phyloP scores from a whole-genome alignment of 2,113 vertebrate genomes.

The Falco punctatus region DNA sequence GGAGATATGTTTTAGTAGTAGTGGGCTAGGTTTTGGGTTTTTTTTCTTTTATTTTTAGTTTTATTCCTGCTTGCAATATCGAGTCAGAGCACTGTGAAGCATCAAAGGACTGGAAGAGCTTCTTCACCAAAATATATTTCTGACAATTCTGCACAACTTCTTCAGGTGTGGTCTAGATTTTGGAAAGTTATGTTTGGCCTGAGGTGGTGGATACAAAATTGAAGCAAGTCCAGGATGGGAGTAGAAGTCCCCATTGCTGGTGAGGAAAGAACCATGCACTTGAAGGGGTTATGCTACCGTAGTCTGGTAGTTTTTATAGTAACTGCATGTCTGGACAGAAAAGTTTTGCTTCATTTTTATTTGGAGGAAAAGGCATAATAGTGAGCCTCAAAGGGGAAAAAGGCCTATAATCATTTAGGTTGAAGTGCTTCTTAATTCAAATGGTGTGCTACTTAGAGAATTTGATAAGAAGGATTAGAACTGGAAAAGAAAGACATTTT shows the following conservation, averaged over 20 bases:
- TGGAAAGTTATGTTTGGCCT: neutral
- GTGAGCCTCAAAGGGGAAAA: neutral
- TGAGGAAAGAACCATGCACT: neutral
- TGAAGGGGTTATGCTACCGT: neutral
- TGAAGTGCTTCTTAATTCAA: slow-evolving; percentile 44
- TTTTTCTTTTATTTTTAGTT: neutral
- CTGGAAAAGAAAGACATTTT: slow-evolving; percentile 68
- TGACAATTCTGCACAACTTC: neutral
- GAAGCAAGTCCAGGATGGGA: neutral
- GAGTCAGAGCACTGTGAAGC: neutral
- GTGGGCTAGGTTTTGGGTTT: no score
- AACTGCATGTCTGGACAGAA: neutral
- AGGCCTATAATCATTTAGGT: neutral
- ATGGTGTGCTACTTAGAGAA: slow-evolving; percentile 57
- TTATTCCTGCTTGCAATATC: neutral
- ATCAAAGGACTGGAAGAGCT: neutral
- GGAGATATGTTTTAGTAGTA: neutral
- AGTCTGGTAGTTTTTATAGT: neutral
- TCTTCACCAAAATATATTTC: neutral
- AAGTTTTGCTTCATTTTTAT: neutral
- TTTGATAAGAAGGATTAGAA: slow-evolving; percentile 73
- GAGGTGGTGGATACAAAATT: neutral
- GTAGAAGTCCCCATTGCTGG: neutral
- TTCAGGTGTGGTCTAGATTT: neutral
- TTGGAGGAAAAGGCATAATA: neutral